A percentile compares a stretch with the other conserved stretches of the same genome.
Conservation (phyloP, 2,113 vertebrate species). For the Marmota monax region DNA sequence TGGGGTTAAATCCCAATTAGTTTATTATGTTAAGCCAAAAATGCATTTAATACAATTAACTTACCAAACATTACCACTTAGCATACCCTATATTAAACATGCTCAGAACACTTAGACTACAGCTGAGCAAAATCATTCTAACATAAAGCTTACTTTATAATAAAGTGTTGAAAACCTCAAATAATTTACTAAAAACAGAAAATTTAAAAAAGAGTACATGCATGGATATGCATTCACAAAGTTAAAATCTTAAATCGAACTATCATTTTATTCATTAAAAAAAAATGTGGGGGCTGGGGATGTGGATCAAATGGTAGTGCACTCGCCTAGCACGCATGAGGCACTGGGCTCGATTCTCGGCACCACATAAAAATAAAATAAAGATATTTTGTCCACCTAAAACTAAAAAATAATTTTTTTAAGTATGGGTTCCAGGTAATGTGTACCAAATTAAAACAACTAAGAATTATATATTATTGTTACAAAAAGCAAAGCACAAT, state of each 20-base stretch:
- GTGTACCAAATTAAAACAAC: conserved; percentile 30
- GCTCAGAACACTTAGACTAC: background rate
- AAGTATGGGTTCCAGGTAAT: background rate
- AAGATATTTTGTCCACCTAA: too few relatives aligned
- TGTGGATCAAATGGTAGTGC: too few relatives aligned
- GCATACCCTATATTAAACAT: background rate
- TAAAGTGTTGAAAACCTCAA: background rate
- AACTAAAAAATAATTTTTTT: too few relatives aligned
- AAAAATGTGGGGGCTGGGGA: background rate
- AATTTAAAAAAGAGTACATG: background rate
- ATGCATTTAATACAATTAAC: background rate
- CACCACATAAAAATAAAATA: too few relatives aligned
- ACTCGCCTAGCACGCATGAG: too few relatives aligned
- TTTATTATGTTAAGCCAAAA: background rate
- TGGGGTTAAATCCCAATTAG: background rate
- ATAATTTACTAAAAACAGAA: background rate
- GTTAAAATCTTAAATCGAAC: background rate
- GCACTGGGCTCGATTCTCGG: too few relatives aligned
- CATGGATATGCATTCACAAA: background rate
- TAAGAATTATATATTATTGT: background rate
- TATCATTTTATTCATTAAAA: conserved; percentile 25
- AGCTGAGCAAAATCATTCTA: background rate
- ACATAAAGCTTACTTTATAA: background rate
- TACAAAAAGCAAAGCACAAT: background rate
- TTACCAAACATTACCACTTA: background rate